These are phyloP conservation scores for Meles meles DNA, from an alignment of 2,113 vertebrate species.

Conservation along the genomic window DNA sequence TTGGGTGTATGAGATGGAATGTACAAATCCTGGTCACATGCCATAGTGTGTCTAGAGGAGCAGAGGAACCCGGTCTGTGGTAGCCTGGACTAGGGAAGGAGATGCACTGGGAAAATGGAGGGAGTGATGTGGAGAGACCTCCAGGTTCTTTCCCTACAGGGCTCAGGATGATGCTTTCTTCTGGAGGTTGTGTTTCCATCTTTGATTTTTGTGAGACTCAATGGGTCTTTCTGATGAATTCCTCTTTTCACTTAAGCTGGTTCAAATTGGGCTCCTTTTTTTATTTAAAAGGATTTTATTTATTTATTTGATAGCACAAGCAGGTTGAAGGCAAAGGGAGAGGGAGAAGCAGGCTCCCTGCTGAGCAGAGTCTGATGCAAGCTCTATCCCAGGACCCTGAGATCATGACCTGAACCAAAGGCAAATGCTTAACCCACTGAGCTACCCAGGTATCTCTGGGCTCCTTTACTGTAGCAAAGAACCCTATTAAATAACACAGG, in stretches of 20 bases:
- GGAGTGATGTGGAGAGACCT: not conserved
- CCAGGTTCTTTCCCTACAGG: not conserved
- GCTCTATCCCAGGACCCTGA: too few relatives aligned
- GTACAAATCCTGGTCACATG: not conserved
- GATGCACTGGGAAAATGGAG: not conserved
- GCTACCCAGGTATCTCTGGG: too few relatives aligned
- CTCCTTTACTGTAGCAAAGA: too few relatives aligned
- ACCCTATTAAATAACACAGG: too few relatives aligned
- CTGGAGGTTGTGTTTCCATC: not conserved
- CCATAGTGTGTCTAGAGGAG: not conserved
- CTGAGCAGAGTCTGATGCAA: too few relatives aligned
- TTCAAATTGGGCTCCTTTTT: not conserved
- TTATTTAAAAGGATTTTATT: too few relatives aligned
- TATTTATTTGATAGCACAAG: too few relatives aligned
- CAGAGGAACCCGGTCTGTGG: not conserved
- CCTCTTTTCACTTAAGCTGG: not conserved
- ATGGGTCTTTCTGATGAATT: not conserved
- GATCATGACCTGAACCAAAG: too few relatives aligned
- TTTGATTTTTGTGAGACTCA: not conserved
- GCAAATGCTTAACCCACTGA: too few relatives aligned
- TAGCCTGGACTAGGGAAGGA: not conserved
- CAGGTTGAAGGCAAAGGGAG: too few relatives aligned
- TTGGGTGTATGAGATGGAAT: not conserved
- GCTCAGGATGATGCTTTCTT: not conserved
- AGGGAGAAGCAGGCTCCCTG: too few relatives aligned